A percentile compares a stretch with the other conserved stretches of the same genome.
Conservation (phyloP, 92 coral and sea anemone species). For the Actinostola sp. region DNA sequence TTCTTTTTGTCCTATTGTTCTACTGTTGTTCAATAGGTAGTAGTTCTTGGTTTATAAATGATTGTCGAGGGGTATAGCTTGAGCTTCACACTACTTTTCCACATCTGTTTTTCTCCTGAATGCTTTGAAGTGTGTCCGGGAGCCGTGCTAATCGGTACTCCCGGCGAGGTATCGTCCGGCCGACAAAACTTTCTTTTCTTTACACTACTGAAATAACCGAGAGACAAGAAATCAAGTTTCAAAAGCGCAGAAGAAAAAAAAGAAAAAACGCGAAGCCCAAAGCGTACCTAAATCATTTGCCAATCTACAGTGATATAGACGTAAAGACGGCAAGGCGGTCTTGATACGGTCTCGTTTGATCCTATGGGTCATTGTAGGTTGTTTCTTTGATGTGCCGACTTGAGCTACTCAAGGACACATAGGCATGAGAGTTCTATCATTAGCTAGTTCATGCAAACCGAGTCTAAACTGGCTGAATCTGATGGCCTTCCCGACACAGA, state of each 20-base stretch:
- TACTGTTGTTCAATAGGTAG: neutral
- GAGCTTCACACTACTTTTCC: neutral
- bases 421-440: neutral
- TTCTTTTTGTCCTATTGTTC: too few species aligned
- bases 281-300: neutral
- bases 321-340: conserved; percentile 49
- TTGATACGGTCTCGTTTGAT: conserved; percentile 66
- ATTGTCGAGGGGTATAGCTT: neutral
- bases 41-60: neutral
- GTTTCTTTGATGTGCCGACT: conserved; percentile 80
- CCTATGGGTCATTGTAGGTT: conserved; percentile 58
- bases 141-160: conserved; percentile 2
- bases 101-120: conserved; percentile 13
- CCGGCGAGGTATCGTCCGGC: neutral
- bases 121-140: neutral
- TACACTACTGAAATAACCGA: too few species aligned
- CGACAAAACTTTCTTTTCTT: too few species aligned
- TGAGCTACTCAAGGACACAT: conserved; percentile 53
- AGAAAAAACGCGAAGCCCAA: neutral
- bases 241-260: too few species aligned
- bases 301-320: neutral
- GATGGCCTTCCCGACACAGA: too few species aligned
- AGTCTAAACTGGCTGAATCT: neutral
- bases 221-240: too few species aligned
- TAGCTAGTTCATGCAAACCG: neutral